These are phyloP conservation scores for Labia minor DNA, from an alignment of 2,888 invertebrate genomes.

Conservation along the genomic window DNA sequence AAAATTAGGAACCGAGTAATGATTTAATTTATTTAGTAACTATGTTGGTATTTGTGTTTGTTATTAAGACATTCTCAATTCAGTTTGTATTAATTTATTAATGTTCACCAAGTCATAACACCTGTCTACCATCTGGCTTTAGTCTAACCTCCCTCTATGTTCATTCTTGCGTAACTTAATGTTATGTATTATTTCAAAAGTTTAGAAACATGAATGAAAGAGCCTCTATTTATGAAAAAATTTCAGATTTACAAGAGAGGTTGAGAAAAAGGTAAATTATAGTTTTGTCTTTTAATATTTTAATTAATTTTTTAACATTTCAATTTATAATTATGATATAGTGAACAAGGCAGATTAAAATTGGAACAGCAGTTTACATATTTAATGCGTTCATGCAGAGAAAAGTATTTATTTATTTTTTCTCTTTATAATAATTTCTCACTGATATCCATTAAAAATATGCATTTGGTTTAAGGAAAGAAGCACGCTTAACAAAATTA, in stretches of 20 bases:
- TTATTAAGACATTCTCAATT: too few species aligned
- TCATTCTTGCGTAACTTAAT: neutral
- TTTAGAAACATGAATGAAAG: constrained; percentile 22
- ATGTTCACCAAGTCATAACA: too few species aligned
- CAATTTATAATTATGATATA: constrained; percentile 16
- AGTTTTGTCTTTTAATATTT: too few species aligned
- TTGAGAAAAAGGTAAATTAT: constrained; percentile 24
- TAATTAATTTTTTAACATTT: too few species aligned
- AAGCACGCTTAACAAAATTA: constrained; percentile 20
- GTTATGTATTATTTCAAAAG: neutral
- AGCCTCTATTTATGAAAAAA: constrained; percentile 23
- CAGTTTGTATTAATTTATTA: too few species aligned
- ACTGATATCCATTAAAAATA: neutral
- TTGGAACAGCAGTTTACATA: constrained; percentile 24
- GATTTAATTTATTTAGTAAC: too few species aligned
- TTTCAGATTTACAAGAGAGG: constrained; percentile 24
- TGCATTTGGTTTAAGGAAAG: constrained; percentile 23
- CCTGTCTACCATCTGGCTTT: too few species aligned
- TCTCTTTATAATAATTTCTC: constrained; percentile 13
- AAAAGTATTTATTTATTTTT: constrained; percentile 23
- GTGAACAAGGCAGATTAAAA: constrained; percentile 25
- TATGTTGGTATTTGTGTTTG: too few species aligned
- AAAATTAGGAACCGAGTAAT: too few species aligned
- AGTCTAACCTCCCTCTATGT: too few species aligned
- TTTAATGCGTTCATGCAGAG: constrained; percentile 21